Conservation (phyloP, 2,888 invertebrate species). For the Archips xylosteana region DNA sequence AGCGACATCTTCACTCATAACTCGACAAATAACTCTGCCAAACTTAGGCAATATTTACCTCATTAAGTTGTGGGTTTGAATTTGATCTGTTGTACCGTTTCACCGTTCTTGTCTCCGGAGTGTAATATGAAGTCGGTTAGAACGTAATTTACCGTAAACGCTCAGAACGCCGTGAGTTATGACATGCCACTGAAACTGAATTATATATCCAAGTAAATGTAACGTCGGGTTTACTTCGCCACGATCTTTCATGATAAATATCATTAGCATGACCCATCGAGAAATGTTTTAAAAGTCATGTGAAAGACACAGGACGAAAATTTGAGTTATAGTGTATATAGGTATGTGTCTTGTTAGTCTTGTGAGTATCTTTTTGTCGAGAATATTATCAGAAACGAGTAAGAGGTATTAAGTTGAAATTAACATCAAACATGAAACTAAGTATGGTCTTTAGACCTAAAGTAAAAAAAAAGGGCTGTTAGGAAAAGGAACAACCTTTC, state of each 20-base stretch:
- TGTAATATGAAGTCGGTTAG: constrained; percentile 21
- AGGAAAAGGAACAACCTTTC: too few relatives aligned
- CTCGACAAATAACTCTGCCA: background rate
- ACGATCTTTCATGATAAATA: constrained; percentile 12
- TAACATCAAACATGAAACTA: too few relatives aligned
- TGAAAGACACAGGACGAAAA: background rate
- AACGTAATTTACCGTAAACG: constrained; percentile 29
- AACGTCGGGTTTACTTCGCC: constrained; percentile 11
- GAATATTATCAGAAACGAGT: too few relatives aligned
- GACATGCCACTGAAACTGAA: constrained; percentile 32
- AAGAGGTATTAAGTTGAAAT: too few relatives aligned
- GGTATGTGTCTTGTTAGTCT: too few relatives aligned
- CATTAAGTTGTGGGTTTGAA: constrained; percentile 4
- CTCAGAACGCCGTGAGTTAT: constrained; percentile 28
- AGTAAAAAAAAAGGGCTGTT: too few relatives aligned
- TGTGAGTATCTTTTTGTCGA: too few relatives aligned
- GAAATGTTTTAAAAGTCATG: constrained; percentile 1
- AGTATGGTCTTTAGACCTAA: too few relatives aligned
- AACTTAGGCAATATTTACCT: constrained; percentile 12
- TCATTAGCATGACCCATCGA: background rate
- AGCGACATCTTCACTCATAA: background rate
- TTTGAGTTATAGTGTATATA: background rate
- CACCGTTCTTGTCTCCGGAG: background rate
- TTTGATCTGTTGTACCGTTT: constrained; percentile 7
- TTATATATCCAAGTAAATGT: constrained; percentile 28